phyloP scores from a whole-genome alignment of 2,888 invertebrate species.

The Philhelius pedissequus region DNA sequence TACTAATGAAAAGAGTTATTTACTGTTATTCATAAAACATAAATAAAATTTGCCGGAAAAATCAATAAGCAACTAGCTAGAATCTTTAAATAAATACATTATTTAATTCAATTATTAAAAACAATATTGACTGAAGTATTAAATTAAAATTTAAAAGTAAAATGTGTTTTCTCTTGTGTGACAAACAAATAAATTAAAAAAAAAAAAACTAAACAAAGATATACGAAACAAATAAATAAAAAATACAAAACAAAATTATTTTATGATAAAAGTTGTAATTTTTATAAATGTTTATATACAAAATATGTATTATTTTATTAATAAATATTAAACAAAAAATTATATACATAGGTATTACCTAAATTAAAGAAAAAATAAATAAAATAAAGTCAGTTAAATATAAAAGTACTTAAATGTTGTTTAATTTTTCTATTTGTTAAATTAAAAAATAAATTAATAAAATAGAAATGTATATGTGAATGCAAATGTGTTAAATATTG shows the following conservation, averaged over 20 bases:
- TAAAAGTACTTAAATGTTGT: constrained; percentile 25
- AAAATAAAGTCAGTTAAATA: constrained; percentile 31
- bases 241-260: constrained; percentile 19
- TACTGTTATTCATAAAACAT: too few species aligned
- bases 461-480: constrained; percentile 40
- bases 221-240: constrained; percentile 33
- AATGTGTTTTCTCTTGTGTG: constrained; percentile 57
- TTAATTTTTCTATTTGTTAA: constrained; percentile 24
- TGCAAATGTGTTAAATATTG: constrained; percentile 51
- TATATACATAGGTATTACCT: not conserved
- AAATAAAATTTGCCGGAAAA: too few species aligned
- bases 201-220: not conserved
- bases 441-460: not conserved
- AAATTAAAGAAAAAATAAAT: not conserved
- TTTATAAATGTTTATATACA: constrained; percentile 64
- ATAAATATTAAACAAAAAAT: constrained; percentile 25
- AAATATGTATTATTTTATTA: constrained; percentile 56
- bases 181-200: constrained; percentile 42
- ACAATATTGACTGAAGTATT: constrained; percentile 49
- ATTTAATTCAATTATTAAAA: constrained; percentile 40
- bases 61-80: constrained; percentile 19
- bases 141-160: not conserved
- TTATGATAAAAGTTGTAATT: constrained; percentile 59
- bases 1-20: too few species aligned
- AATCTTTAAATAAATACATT: not conserved